A percentile compares a stretch with the other conserved stretches of the same genome.
Conservation (phyloP, 1,140 invertebrate genomes). For the Bombyx mori region ASM3026992v2 NC_085118.1:6132501-6133000, state of each 20-base stretch:
- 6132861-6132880: slow-evolving; percentile 63
- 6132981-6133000: slow-evolving; percentile 18
- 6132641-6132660: slow-evolving; percentile 69
- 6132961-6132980: slow-evolving; percentile 49
- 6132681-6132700: slow-evolving; percentile 42
- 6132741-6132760: slow-evolving; percentile 56
- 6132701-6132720: slow-evolving; percentile 53
- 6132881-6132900: slow-evolving; percentile 29
- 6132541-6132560: background rate
- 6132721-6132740: slow-evolving; percentile 47
- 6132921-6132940: slow-evolving; percentile 1
- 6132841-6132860: slow-evolving; percentile 62
- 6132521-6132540: background rate
- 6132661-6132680: slow-evolving; percentile 41
- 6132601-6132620: slow-evolving; percentile 17
- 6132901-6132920: slow-evolving; percentile 26
- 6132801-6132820: slow-evolving; percentile 59
- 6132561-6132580: slow-evolving; percentile 4
- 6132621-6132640: slow-evolving; percentile 44
- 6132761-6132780: slow-evolving; percentile 60
- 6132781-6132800: slow-evolving; percentile 62
- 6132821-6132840: slow-evolving; percentile 69
- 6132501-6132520: background rate
- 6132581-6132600: slow-evolving; percentile 13
- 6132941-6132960: slow-evolving; percentile 41